phyloP scores from a whole-genome alignment of 2,797 vertebrate species.

The Semaprochilodus insignis region DNA sequence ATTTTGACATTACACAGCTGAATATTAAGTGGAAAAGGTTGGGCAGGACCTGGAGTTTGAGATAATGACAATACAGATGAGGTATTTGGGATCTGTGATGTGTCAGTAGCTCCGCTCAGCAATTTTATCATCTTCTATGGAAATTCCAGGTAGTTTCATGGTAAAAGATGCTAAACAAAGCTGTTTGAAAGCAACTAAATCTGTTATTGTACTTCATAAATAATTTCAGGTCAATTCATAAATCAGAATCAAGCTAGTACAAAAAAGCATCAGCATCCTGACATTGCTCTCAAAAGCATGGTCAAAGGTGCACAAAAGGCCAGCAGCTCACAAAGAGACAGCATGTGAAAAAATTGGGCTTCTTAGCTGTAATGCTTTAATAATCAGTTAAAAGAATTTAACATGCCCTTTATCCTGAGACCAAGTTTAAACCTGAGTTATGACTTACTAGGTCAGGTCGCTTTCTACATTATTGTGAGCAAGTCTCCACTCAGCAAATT shows the following conservation, averaged over 20 bases:
- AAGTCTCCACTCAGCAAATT: not conserved
- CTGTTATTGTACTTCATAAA: not conserved
- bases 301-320: not conserved
- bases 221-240: not conserved
- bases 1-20: not conserved
- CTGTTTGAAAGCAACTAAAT: not conserved
- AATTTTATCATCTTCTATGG: not conserved
- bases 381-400: not conserved
- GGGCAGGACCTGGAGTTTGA: not conserved
- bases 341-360: not conserved
- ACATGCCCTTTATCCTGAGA: not conserved
- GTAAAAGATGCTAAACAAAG: not conserved
- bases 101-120: not conserved
- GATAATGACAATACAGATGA: not conserved
- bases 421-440: slow-evolving; percentile 8
- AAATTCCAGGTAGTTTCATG: not conserved
- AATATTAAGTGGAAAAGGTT: not conserved
- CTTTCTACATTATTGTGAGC: not conserved
- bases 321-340: not conserved
- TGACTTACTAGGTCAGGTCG: not conserved
- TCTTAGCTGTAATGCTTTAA: not conserved
- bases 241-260: not conserved
- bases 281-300: not conserved
- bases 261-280: not conserved
- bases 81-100: too few relatives aligned